Evolutionary conservation across 2,797 vertebrate genomes (phyloP), one percentile per base, ranked within the genome.

Genomic region (Lacerta agilis): DNA sequence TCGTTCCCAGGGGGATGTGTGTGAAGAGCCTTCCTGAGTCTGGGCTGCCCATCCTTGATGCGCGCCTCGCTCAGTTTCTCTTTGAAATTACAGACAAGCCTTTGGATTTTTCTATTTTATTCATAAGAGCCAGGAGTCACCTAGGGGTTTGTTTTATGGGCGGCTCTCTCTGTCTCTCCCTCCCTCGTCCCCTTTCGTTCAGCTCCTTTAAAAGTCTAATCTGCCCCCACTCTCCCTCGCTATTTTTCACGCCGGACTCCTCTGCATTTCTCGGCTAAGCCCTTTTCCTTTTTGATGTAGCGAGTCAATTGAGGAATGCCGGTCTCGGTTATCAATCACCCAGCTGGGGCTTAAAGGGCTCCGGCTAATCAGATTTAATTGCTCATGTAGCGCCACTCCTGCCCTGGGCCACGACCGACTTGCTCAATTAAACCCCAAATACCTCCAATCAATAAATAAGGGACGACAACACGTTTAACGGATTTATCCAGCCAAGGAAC

Each of bases 311-410:
- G 96, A 97, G 96, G 97, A 97, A 97, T 97, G 97, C 96, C 92
- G 93, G 96, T 96, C 96, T 95, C 93, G 96, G 97, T 97, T 97
- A 97, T 97, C 97, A 97, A 97, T 97, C 97, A 97, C 97, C 96
- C 97, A 97, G 97, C 96, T 97, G 96, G 97, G 96, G 96, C 95
- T 96, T 95, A 94, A 96, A 97, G 97, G 96, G 96, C 96, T 96
- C 96, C 95, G 96, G 93, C 97, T 97, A 97, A 97, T 97, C 96
- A 97, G 96, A 97, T 97, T 97, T 97, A 97, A 97, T 97, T 97
- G 97, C 97, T 97, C 96, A 94, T 97, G 96, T 97, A 97, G 97
- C 96, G 96, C 96, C 96, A 96, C 96, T 97, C 96, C 95, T 96
- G 96, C 97, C 96, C 95, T 94, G 95, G 97, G 96, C 95, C 94